Evolutionary conservation across 2,113 vertebrate genomes (phyloP), one percentile per base, ranked within the genome.

Genomic region (Poeciliopsis turrubarensis): DNA sequence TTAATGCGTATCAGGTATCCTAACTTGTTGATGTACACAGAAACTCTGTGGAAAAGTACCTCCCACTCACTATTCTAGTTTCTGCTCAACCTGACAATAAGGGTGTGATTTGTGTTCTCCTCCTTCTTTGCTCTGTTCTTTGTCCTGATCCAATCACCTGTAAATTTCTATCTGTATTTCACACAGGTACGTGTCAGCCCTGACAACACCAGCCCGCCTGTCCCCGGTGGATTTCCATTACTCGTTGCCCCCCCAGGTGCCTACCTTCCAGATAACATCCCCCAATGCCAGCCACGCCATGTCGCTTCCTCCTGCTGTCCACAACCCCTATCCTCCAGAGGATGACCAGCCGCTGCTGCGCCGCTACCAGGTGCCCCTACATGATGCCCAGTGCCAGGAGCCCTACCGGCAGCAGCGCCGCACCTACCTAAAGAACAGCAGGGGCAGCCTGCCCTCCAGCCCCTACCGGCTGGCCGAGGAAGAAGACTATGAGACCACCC

Each of bases 221-320:
- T 98, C 97, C 0, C 97, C 98, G 0, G 96, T 97, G 75, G 97
- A 99, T 92, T 96, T 97, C 95, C 97, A 97, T 93, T 98, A 96
- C 93, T 97, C 97, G 79, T 94, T 97, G 92, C 93, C 97, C 76
- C 91, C 96, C 11, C 96, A 97, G 95, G 96, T 98, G 95, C 97
- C 97, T 87, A 98, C 95, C 88, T 98, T 99, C 41, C 97, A 99
- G 94, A 98, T 99, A 94, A 98, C 97, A 26, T 97, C 97, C 31
- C 97, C 96, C 60, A 98, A 98, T 91, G 95, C 97, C 13, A 96
- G 94, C 34, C 97, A 98, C 0, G 97, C 97, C 9, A 95, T 96
- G 84, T 98, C 97, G 70, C 94, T 98, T 81, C 97, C 97, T 1
- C 97, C 97, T 0, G 97, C 97, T 2, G 96, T 96, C 54, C 96